These are phyloP conservation scores for Apodemia hepburni DNA, from an alignment of 2,888 invertebrate genomes.

Conservation along the genomic window DNA sequence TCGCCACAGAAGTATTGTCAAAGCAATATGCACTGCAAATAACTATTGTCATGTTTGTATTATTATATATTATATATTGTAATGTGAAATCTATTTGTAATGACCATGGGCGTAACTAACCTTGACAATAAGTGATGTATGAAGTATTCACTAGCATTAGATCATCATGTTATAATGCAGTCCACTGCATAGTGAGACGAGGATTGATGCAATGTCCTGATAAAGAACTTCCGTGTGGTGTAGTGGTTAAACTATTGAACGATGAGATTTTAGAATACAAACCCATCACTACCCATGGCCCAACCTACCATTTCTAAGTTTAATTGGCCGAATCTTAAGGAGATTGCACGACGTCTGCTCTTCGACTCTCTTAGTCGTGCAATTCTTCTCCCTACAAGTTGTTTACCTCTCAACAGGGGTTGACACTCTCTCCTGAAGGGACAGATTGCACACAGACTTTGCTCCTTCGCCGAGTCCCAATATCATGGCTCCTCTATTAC, in stretches of 20 bases:
- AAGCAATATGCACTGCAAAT: not conserved
- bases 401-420: too few relatives aligned
- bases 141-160: not conserved
- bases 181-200: not conserved
- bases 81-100: constrained; percentile 7
- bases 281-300: too few relatives aligned
- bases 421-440: too few relatives aligned
- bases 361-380: too few relatives aligned
- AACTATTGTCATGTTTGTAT: not conserved
- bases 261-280: too few relatives aligned
- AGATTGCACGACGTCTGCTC: too few relatives aligned
- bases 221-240: not conserved
- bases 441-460: too few relatives aligned
- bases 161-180: not conserved
- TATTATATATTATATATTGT: constrained; percentile 8
- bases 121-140: constrained; percentile 1
- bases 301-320: too few relatives aligned
- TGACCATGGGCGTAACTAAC: constrained; percentile 11
- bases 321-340: too few relatives aligned
- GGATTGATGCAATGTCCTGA: not conserved
- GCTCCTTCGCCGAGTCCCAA: too few relatives aligned
- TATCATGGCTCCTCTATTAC: too few relatives aligned
- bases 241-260: not conserved
- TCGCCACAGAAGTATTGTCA: not conserved
- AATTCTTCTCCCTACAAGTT: too few relatives aligned